These are phyloP conservation scores for Rhabdomys dilectus DNA, from an alignment of 2,113 vertebrate species.

Conservation along the genomic window DNA sequence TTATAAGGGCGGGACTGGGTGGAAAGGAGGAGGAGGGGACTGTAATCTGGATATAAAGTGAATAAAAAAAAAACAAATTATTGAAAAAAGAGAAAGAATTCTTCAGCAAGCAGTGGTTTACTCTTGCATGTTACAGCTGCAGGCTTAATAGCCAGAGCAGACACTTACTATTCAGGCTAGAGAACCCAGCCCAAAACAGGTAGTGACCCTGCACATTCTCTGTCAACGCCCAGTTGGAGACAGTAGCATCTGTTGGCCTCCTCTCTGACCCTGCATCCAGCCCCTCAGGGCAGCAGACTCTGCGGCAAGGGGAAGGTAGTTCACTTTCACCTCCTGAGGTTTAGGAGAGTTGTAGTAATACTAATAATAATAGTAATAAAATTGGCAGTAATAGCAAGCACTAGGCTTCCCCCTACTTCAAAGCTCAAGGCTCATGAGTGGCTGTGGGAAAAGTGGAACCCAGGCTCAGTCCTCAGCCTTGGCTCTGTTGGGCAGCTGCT, in stretches of 20 bases:
- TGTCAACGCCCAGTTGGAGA: not conserved
- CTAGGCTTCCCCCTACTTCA: conserved; percentile 14
- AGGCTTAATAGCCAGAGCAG: not conserved
- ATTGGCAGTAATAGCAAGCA: not conserved
- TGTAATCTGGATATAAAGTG: too few species aligned
- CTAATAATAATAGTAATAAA: too few species aligned
- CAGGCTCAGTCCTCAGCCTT: not conserved
- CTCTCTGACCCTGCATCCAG: not conserved
- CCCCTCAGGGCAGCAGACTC: not conserved
- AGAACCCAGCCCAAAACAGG: not conserved
- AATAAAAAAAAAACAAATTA: too few species aligned
- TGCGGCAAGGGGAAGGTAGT: not conserved
- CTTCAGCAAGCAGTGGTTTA: not conserved
- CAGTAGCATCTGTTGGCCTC: not conserved
- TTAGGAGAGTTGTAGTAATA: too few species aligned
- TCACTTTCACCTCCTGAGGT: not conserved
- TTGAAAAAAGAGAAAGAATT: not conserved
- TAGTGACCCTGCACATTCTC: not conserved
- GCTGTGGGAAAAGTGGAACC: not conserved
- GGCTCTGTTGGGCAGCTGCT: not conserved
- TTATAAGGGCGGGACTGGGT: too few species aligned
- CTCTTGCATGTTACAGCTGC: not conserved
- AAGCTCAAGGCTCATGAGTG: not conserved
- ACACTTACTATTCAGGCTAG: not conserved
- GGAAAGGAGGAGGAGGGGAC: too few species aligned